A percentile compares a stretch with the other conserved stretches of the same genome.
Evolutionary conservation across 2,113 vertebrate species (phyloP).

Genomic region (Hypanus sabinus): DNA sequence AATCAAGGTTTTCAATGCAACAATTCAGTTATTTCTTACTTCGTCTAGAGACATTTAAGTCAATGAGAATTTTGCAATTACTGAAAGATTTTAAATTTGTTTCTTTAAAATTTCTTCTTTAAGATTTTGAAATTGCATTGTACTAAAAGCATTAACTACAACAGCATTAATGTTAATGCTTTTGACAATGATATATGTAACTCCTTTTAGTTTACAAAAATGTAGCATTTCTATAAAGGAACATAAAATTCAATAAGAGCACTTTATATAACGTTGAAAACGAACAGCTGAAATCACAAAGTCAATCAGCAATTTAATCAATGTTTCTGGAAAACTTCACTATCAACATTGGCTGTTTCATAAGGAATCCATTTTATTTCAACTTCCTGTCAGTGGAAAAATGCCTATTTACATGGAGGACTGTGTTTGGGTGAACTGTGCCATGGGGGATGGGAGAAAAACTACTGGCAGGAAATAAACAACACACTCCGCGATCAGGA

Average conservation of each 20-base stretch:
- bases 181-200: neutral
- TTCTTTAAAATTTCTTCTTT: neutral
- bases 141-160: neutral
- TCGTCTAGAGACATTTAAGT: neutral
- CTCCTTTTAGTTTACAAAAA: neutral
- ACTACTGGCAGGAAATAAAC: slow-evolving; percentile 31
- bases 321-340: neutral
- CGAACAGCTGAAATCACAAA: neutral
- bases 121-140: neutral
- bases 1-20: neutral
- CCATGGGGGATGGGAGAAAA: slow-evolving; percentile 27
- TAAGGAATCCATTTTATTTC: slow-evolving; percentile 32
- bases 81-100: neutral
- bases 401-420: slow-evolving; percentile 37
- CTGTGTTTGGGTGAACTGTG: slow-evolving; percentile 13
- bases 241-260: neutral
- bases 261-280: neutral
- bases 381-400: slow-evolving; percentile 26
- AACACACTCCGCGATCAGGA: neutral
- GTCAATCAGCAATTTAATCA: neutral
- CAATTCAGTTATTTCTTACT: neutral
- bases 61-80: neutral
- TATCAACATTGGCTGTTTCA: neutral
- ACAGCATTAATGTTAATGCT: neutral
- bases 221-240: neutral